Conservation (phyloP, 2,113 vertebrate genomes). For the Hydropotes inermis region DNA sequence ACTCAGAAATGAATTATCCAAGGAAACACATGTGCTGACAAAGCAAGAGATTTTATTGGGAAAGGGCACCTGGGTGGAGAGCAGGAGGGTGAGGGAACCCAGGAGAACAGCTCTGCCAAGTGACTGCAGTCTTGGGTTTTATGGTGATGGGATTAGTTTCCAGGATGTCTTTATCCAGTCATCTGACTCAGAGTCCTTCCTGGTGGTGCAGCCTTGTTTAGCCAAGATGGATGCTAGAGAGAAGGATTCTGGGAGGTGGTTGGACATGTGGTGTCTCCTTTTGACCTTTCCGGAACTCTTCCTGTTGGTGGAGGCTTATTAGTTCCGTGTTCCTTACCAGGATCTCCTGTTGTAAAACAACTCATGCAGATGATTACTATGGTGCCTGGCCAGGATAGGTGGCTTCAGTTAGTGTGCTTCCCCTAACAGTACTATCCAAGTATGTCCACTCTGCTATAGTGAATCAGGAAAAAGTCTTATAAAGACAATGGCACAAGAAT, state of each 20-base stretch:
- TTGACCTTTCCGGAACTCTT: not conserved
- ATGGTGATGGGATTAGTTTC: not conserved
- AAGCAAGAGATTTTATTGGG: not conserved
- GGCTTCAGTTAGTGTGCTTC: not conserved
- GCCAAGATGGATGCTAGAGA: not conserved
- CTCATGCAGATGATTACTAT: not conserved
- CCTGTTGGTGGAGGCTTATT: not conserved
- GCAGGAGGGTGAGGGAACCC: not conserved
- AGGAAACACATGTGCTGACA: not conserved
- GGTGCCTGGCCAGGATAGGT: not conserved
- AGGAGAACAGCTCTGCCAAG: not conserved
- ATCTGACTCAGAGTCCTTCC: not conserved
- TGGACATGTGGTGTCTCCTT: not conserved
- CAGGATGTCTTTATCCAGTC: not conserved
- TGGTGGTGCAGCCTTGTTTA: not conserved
- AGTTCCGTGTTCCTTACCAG: not conserved
- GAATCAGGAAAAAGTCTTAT: not conserved
- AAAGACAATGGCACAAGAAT: not conserved
- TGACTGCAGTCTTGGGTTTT: not conserved
- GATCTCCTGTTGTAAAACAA: not conserved
- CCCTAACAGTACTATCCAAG: not conserved
- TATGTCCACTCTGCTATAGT: not conserved
- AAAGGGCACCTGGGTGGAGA: not conserved
- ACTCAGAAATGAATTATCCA: rapidly evolving
- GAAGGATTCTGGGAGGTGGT: not conserved